Evolutionary conservation across 2,113 vertebrate species (phyloP).

Genomic region (Chlorodrepanis virens): DNA sequence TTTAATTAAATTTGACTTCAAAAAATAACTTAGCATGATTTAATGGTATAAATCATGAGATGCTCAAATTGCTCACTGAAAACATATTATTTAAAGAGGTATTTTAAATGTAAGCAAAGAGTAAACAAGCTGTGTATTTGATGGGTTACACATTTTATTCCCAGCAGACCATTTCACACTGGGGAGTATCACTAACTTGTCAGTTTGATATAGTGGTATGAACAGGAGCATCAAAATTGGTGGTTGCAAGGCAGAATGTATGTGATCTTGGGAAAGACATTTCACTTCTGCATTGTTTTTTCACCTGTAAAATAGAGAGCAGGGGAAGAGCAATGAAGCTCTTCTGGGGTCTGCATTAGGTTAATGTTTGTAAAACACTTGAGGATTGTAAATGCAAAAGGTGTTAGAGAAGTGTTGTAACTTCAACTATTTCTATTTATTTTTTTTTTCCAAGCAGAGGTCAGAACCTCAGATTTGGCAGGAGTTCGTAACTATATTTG

Average conservation of each 20-base stretch:
- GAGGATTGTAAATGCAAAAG: not conserved
- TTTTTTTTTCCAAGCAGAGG: not conserved
- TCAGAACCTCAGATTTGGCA: not conserved
- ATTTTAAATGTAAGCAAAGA: not conserved
- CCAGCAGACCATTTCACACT: not conserved
- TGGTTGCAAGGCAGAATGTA: not conserved
- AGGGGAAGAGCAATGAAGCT: not conserved
- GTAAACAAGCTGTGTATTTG: not conserved
- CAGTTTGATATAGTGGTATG: not conserved
- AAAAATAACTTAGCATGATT: not conserved
- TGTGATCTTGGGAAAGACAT: not conserved
- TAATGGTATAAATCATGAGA: not conserved
- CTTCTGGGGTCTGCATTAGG: not conserved
- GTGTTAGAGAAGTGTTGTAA: not conserved
- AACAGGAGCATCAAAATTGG: not conserved
- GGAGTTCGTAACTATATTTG: not conserved
- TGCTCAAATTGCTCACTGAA: not conserved
- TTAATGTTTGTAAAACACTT: not conserved
- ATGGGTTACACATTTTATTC: not conserved
- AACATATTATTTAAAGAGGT: not conserved
- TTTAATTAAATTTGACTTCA: conserved; percentile 15
- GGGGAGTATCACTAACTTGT: not conserved
- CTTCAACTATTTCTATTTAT: not conserved
- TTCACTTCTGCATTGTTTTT: not conserved
- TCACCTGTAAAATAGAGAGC: not conserved